Base-by-base conservation (phyloP, 1,140 invertebrate genomes). In the Drosophila sechellia region DNA sequence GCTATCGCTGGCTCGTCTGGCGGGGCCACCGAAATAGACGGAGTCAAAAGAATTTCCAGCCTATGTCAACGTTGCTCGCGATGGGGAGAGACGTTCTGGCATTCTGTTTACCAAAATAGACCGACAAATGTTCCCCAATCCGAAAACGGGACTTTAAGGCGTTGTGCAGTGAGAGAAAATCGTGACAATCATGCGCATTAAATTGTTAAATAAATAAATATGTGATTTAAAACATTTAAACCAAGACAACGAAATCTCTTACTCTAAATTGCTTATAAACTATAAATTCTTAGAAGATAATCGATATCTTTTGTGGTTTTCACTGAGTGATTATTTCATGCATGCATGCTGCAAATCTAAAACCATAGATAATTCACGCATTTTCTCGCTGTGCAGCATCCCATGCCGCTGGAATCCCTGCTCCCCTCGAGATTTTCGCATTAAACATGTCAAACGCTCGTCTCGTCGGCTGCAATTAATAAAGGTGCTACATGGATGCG, bases 401-500 rank as follows among this genome's bases (percentile, higher is more conserved):
- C 27, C 27, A 17, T 20, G 17, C 22, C 5, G 27, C 5, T 6
- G 12, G 34, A 27, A 27, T 39, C 22, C 25, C 42, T 34, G 20
- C 45, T 12, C 10, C 43, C 37, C 54, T 22, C 3, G 43, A 56
- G 43, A 68, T 86, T 87, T 87, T 87, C 84, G 83, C 83, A 87
- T 87, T 87, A 89, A 87, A 87, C 84, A 89, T 87, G 83, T 87
- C 83, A 87, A 87, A 83, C 53, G 79, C 71, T 83, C 84, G 84
- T 83, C 83, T 86, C 83, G 77, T 87, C 79, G 84, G 31, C 84
- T 84, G 85, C 84, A 89, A 89, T 89, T 89, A 89, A 89, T 89
- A 89, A 84, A 89, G 84, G 84, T 89, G 84, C 84, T 66, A 85
- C 81, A 85, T 81, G 77, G 55, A 61, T 65, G 77, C 34, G 49